Conservation (phyloP, 1,140 invertebrate genomes). For the Penaeus vannamei region DNA sequence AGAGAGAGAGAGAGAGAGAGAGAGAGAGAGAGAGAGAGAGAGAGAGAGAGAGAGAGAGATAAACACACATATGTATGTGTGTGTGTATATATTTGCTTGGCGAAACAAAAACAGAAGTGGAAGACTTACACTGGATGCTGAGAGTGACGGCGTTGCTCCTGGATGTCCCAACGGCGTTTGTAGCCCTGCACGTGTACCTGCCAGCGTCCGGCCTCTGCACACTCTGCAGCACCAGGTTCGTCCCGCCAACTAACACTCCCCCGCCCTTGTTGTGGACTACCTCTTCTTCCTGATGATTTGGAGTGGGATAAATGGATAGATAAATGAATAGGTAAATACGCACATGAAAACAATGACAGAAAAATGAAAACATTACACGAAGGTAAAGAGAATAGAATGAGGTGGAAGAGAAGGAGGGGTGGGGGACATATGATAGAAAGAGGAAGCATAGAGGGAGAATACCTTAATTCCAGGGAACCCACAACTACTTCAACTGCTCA, state of each 20-base stretch:
- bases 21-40: too few relatives aligned
- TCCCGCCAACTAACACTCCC: slow-evolving; percentile 75
- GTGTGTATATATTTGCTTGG: too few relatives aligned
- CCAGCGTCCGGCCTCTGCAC: slow-evolving; percentile 75
- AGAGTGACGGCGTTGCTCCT: slow-evolving; percentile 71
- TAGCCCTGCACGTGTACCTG: slow-evolving; percentile 80
- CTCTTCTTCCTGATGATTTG: slow-evolving; percentile 73
- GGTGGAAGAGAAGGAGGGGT: not conserved
- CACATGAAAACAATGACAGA: not conserved
- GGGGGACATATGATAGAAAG: not conserved
- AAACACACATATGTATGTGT: too few relatives aligned
- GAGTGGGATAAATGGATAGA: slow-evolving; percentile 36
- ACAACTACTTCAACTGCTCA: too few relatives aligned
- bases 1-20: too few relatives aligned
- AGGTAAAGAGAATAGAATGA: not conserved
- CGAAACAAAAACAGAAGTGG: too few relatives aligned
- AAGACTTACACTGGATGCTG: slow-evolving; percentile 67
- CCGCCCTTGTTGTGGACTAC: slow-evolving; percentile 75
- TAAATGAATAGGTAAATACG: not conserved
- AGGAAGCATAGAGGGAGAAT: not conserved
- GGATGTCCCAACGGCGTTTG: slow-evolving; percentile 79
- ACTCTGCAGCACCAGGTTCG: slow-evolving; percentile 73
- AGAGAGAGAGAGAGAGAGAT: too few relatives aligned
- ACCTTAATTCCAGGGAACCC: too few relatives aligned
- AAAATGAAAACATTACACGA: not conserved